A percentile compares a stretch with the other conserved stretches of the same genome.
Conservation (phyloP, 2,888 invertebrate species). For the Fragum fragum region DNA sequence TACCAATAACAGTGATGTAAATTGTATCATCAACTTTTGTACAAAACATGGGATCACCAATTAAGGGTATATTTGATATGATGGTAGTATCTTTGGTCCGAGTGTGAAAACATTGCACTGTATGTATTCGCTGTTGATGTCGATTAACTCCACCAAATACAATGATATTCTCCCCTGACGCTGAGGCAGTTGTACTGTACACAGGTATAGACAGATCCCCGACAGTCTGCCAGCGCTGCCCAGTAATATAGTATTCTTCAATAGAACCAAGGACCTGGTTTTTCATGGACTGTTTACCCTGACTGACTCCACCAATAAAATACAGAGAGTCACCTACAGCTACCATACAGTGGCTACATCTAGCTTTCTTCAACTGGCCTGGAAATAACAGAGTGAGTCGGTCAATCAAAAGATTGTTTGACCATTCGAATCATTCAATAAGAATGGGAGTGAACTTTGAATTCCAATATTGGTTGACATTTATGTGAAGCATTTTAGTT, state of each 20-base stretch:
- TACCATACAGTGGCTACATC: conserved; percentile 66
- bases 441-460: no score
- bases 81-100: conserved; percentile 56
- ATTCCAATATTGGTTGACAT: no score
- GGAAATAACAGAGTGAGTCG: background rate
- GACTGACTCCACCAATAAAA: conserved; percentile 63
- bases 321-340: conserved; percentile 63
- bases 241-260: conserved; percentile 66
- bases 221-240: conserved; percentile 60
- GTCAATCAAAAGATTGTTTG: no score
- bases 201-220: conserved; percentile 65
- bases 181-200: conserved; percentile 57
- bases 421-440: no score
- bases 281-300: conserved; percentile 38
- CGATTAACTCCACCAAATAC: conserved; percentile 65
- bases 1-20: conserved; percentile 44
- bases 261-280: conserved; percentile 59
- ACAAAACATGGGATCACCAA: conserved; percentile 44
- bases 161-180: conserved; percentile 61
- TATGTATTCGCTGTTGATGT: conserved; percentile 39
- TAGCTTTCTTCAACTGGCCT: conserved; percentile 64
- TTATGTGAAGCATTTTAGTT: no score
- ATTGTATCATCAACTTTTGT: conserved; percentile 51
- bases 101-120: conserved; percentile 66
- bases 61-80: conserved; percentile 52